Evolutionary conservation across 2,113 vertebrate genomes (phyloP).

Genomic region (Sebastes fasciatus): DNA sequence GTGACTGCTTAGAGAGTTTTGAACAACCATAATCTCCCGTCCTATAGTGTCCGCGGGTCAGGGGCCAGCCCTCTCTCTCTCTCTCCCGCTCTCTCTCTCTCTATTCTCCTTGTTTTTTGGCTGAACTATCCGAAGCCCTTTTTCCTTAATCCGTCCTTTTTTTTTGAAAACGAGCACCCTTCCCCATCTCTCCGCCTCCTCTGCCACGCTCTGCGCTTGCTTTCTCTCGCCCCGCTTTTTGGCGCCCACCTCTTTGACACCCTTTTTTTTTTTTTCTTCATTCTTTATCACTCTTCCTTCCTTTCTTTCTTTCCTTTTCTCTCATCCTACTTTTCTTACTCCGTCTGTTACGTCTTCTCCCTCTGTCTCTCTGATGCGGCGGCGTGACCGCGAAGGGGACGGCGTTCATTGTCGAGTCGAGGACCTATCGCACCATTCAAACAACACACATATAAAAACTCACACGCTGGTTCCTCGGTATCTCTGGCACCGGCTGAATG

Average conservation of each 20-base stretch:
- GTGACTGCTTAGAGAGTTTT: conserved; percentile 85
- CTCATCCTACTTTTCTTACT: conserved; percentile 11
- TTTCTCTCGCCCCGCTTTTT: conserved; percentile 67
- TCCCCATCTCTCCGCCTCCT: conserved; percentile 70
- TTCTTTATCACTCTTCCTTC: conserved; percentile 17
- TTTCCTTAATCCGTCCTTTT: conserved; percentile 72
- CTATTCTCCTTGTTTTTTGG: conserved; percentile 75
- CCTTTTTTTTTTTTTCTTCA: neutral
- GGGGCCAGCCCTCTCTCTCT: conserved; percentile 75
- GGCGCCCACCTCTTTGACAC: conserved; percentile 26
- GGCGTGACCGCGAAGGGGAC: conserved; percentile 80
- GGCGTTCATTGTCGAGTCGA: conserved; percentile 74
- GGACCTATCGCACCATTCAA: conserved; percentile 72
- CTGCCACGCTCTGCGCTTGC: conserved; percentile 74
- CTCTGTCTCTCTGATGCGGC: conserved; percentile 63
- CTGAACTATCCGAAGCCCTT: conserved; percentile 73
- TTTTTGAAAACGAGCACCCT: conserved; percentile 37
- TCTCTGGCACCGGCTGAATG: conserved; percentile 78
- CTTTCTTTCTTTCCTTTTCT: conserved; percentile 6
- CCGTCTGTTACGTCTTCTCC: conserved; percentile 38
- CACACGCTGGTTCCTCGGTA: conserved; percentile 73
- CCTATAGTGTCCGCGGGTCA: conserved; percentile 85
- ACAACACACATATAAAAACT: conserved; percentile 31
- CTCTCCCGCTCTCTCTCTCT: conserved; percentile 29
- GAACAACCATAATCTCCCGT: conserved; percentile 88